Conservation (phyloP, 1,140 invertebrate genomes). For the Magallana angulata region DNA sequence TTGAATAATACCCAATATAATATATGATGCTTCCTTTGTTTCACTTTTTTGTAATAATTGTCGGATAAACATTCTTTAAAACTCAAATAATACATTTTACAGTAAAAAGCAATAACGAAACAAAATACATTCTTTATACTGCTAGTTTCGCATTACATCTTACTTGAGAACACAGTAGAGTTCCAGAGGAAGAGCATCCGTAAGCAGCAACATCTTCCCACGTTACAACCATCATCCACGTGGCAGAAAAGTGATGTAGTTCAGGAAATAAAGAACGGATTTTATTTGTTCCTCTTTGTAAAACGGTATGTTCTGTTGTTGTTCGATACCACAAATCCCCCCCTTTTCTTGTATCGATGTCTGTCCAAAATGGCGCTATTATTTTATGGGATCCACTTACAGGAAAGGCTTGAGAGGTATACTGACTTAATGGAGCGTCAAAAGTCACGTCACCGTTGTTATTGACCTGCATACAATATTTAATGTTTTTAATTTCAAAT, state of each 20-base stretch:
- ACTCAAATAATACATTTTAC: no score
- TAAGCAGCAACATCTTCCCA: slow-evolving; percentile 66
- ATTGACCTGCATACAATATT: slow-evolving; percentile 59
- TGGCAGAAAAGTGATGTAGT: slow-evolving; percentile 56
- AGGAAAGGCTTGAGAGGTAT: slow-evolving; percentile 64
- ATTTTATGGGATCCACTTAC: slow-evolving; percentile 52
- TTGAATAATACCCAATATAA: background rate
- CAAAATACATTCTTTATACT: no score
- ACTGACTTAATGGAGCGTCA: slow-evolving; percentile 52
- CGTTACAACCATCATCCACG: slow-evolving; percentile 69
- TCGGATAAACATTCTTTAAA: no score
- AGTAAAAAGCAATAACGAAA: no score
- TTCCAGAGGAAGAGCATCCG: slow-evolving; percentile 51
- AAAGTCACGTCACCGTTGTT: slow-evolving; percentile 69
- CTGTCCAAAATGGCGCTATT: slow-evolving; percentile 70
- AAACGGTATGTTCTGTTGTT: slow-evolving; percentile 41
- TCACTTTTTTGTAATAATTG: no score
- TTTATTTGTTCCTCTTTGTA: slow-evolving; percentile 59
- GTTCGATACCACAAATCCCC: slow-evolving; percentile 65
- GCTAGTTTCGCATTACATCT: no score
- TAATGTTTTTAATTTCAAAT: no score
- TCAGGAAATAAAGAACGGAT: slow-evolving; percentile 56
- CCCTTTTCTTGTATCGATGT: slow-evolving; percentile 60
- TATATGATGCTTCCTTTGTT: no score
- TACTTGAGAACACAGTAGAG: background rate